A percentile compares a stretch with the other conserved stretches of the same genome.
Evolutionary conservation across 2,888 invertebrate genomes (phyloP).

Genomic region (Sphaerophoria rueppellii): DNA sequence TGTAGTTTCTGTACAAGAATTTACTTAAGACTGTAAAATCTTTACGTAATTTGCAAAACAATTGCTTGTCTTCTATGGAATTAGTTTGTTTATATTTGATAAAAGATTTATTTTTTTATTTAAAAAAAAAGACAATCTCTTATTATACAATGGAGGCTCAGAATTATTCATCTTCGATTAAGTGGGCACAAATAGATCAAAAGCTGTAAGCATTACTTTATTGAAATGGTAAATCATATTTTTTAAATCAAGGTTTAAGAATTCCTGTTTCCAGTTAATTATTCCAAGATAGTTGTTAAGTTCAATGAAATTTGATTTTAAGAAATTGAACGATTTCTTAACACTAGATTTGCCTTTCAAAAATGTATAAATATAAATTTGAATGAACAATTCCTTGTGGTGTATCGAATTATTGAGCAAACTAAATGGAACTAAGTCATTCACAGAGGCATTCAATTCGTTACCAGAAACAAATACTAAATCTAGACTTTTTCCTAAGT

Average conservation of each 20-base stretch:
- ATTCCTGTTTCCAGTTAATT: not conserved
- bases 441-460: not conserved
- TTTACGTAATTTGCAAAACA: not conserved
- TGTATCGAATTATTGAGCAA: not conserved
- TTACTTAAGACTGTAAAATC: not conserved
- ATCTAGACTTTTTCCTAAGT: not conserved
- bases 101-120: not conserved
- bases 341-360: not conserved
- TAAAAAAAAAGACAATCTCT: not conserved
- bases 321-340: not conserved
- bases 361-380: not conserved
- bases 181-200: not conserved
- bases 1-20: not conserved
- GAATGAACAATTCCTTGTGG: not conserved
- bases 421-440: not conserved
- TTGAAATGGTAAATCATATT: not conserved
- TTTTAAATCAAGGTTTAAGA: not conserved
- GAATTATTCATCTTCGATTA: not conserved
- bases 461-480: not conserved
- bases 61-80: not conserved
- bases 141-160: not conserved
- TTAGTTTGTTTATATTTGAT: not conserved
- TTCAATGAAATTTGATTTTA: slow-evolving; percentile 2
- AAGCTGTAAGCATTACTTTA: not conserved
- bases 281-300: not conserved